A percentile compares a stretch with the other conserved stretches of the same genome.
Conservation (phyloP, 1,140 invertebrate genomes). For the Bombus pyrosoma region DNA sequence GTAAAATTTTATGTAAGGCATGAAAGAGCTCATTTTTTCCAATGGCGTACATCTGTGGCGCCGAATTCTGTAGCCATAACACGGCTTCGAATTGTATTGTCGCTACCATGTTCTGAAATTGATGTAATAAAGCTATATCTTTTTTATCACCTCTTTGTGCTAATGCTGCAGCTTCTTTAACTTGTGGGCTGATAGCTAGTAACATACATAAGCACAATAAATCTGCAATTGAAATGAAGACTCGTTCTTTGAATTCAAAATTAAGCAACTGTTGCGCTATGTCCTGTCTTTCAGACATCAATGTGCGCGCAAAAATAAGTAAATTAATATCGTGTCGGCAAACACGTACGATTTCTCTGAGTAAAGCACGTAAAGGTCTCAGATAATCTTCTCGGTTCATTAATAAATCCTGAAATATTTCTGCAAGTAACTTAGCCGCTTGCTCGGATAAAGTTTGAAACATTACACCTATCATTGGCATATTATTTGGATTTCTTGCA, state of each 20-base stretch:
- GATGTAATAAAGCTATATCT: constrained; percentile 83
- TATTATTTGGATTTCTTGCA: constrained; percentile 96
- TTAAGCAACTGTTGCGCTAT: constrained; percentile 82
- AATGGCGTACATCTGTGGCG: constrained; percentile 89
- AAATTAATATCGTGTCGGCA: constrained; percentile 92
- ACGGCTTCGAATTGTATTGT: constrained; percentile 92
- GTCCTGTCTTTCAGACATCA: constrained; percentile 87
- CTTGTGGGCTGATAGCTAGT: constrained; percentile 89
- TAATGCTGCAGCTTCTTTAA: constrained; percentile 87
- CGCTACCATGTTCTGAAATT: constrained; percentile 88
- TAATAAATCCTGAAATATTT: constrained; percentile 93
- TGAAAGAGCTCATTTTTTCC: constrained; percentile 89
- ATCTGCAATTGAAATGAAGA: constrained; percentile 92
- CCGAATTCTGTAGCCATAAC: constrained; percentile 93
- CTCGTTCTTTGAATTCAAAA: constrained; percentile 90
- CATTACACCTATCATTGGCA: constrained; percentile 92
- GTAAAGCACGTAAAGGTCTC: constrained; percentile 90
- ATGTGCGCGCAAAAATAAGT: constrained; percentile 86
- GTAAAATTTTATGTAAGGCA: constrained; percentile 93
- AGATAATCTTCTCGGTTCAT: constrained; percentile 95
- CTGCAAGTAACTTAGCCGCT: constrained; percentile 90
- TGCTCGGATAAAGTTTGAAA: constrained; percentile 91
- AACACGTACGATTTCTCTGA: constrained; percentile 93
- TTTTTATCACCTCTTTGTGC: constrained; percentile 86
- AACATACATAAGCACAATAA: constrained; percentile 93